Evolutionary conservation across 2,797 vertebrate species (phyloP).

Genomic region (Poeciliopsis paucimaculata): DNA sequence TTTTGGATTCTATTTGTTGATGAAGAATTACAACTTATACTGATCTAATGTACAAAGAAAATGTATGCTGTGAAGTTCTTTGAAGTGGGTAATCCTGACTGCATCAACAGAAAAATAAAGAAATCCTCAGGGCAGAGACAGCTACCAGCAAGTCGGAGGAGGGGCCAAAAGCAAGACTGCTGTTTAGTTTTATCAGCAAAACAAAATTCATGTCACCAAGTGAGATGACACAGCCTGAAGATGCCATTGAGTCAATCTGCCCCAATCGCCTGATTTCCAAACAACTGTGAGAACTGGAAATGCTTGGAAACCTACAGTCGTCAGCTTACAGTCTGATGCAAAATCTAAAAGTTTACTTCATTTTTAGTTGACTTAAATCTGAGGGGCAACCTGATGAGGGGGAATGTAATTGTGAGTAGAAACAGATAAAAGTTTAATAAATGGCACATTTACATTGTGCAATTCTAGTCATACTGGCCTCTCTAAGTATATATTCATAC

Average conservation of each 20-base stretch:
- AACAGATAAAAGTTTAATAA: background rate
- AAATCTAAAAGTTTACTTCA: background rate
- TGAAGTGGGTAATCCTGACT: background rate
- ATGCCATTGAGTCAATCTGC: background rate
- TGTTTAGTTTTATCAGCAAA: background rate
- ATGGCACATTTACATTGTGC: background rate
- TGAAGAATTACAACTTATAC: background rate
- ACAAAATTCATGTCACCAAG: background rate
- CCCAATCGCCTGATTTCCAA: background rate
- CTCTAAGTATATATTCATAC: background rate
- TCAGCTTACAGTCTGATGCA: background rate
- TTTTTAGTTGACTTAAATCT: background rate
- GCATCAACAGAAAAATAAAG: background rate
- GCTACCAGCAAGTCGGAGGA: background rate
- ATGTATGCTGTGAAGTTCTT: background rate
- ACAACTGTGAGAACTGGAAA: background rate
- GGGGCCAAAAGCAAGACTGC: no score
- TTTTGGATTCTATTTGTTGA: background rate
- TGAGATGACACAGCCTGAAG: background rate
- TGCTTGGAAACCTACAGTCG: background rate
- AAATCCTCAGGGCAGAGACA: background rate
- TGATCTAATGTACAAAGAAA: background rate
- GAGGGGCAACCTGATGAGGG: background rate
- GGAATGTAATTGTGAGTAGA: background rate
- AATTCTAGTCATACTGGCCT: background rate